Percentiles rank a stretch among this genome's conserved stretches.
These are phyloP conservation scores for Tipula helvola DNA, from an alignment of 2,888 invertebrate genomes.

Conservation along the genomic window DNA sequence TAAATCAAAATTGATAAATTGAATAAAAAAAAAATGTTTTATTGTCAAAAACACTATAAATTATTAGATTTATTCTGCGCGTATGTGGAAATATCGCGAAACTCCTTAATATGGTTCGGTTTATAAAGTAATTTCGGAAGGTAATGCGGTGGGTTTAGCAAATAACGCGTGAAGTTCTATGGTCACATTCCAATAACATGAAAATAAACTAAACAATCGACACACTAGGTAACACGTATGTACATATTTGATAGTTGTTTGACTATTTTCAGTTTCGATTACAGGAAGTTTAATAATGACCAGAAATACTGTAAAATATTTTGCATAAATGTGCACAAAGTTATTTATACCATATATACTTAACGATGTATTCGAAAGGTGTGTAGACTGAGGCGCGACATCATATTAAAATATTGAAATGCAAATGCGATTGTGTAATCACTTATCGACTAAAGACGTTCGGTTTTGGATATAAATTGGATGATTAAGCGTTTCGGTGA, in stretches of 20 bases:
- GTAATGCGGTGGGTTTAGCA: neutral
- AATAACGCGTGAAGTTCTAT: neutral
- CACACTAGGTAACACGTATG: neutral
- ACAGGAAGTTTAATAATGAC: neutral
- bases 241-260: neutral
- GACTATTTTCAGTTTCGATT: neutral
- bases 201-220: neutral
- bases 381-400: neutral
- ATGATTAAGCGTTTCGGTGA: neutral
- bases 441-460: neutral
- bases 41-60: neutral
- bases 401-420: neutral
- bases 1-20: neutral
- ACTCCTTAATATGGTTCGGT: neutral
- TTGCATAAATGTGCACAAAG: neutral
- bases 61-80: neutral
- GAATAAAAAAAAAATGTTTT: neutral
- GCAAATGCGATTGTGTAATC: neutral
- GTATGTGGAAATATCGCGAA: neutral
- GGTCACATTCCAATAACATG: neutral
- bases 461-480: neutral
- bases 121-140: neutral
- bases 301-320: neutral
- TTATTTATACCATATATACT: neutral
- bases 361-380: neutral